phyloP scores from a whole-genome alignment of 2,888 invertebrate genomes.

The Spodoptera littoralis region DNA sequence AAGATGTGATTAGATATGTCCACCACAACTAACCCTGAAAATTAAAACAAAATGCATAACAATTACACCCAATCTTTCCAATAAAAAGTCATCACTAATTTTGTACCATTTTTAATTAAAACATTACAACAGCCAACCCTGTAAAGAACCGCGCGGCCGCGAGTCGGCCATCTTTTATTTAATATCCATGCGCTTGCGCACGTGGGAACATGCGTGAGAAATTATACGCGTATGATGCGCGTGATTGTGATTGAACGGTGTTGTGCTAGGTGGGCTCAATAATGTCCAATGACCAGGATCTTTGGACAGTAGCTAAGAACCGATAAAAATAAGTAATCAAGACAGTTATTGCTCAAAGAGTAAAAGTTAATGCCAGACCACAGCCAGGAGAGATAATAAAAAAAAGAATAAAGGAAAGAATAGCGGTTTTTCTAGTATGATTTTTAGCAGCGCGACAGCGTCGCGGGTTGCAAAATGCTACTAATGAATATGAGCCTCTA shows the following conservation, averaged over 20 bases:
- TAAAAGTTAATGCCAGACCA: too few relatives aligned
- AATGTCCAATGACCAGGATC: conserved; percentile 12
- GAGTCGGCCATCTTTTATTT: conserved; percentile 80
- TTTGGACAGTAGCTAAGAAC: conserved; percentile 14
- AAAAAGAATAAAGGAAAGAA: too few relatives aligned
- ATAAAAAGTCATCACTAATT: neutral
- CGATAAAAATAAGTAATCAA: neutral
- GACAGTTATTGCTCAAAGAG: too few relatives aligned
- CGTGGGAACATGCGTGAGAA: conserved; percentile 71
- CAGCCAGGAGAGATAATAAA: too few relatives aligned
- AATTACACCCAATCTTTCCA: neutral
- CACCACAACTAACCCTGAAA: too few relatives aligned
- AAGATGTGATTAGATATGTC: too few relatives aligned
- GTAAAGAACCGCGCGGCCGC: conserved; percentile 68
- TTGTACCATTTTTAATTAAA: conserved; percentile 11
- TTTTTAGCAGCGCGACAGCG: too few relatives aligned
- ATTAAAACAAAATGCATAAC: too few relatives aligned
- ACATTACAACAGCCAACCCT: conserved; percentile 39
- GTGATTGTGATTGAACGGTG: conserved; percentile 52
- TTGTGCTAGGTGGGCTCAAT: conserved; percentile 29
- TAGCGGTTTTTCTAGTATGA: too few relatives aligned
- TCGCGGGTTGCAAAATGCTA: too few relatives aligned
- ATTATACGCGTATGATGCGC: conserved; percentile 63
- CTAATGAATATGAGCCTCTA: too few relatives aligned
- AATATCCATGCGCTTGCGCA: conserved; percentile 61